Conservation (phyloP, 2,113 vertebrate species). For the Pygoscelis adeliae region DNA sequence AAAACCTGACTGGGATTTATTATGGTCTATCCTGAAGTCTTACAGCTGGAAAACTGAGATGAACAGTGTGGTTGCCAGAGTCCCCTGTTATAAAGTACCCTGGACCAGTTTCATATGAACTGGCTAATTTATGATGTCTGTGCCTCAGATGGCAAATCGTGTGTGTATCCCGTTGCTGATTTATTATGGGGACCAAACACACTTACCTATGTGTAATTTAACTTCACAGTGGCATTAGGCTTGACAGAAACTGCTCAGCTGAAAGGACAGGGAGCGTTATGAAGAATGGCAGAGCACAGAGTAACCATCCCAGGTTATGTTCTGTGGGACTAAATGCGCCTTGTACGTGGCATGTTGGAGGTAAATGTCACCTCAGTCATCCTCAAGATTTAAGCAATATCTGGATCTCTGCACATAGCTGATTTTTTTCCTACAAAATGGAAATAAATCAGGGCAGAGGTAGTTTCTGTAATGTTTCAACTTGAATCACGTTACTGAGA, state of each 20-base stretch:
- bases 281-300: neutral
- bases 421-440: neutral
- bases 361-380: constrained; percentile 14
- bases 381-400: neutral
- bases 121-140: constrained; percentile 46
- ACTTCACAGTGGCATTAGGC: neutral
- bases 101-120: neutral
- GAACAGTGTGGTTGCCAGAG: constrained; percentile 2
- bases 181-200: constrained; percentile 10
- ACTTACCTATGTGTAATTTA: constrained; percentile 32
- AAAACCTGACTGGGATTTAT: constrained; percentile 53
- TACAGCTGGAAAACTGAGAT: constrained; percentile 42
- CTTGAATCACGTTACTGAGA: neutral
- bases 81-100: neutral
- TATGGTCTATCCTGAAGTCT: constrained; percentile 8
- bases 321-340: neutral
- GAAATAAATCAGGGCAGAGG: neutral
- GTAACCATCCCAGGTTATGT: neutral
- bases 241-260: constrained; percentile 15
- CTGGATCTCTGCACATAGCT: neutral
- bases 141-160: constrained; percentile 9
- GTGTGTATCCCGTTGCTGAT: neutral
- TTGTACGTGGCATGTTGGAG: neutral
- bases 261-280: neutral
- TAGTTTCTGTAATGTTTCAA: neutral